Evolutionary conservation across 2,888 invertebrate genomes (phyloP).

Genomic region (Drosophila niveifrons): DNA sequence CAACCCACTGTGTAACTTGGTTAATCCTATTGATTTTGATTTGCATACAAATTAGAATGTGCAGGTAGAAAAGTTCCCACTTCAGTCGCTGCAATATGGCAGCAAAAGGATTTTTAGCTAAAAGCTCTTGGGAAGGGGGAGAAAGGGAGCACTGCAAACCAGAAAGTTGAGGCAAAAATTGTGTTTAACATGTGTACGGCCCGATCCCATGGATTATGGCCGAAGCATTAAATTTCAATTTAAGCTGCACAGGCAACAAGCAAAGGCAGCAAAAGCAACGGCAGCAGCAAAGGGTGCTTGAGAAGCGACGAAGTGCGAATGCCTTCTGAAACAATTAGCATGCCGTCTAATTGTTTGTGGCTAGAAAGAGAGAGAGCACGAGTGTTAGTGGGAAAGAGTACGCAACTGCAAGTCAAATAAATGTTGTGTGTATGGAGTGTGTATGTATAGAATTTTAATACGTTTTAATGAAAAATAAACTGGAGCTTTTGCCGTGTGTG

Average conservation of each 20-base stretch:
- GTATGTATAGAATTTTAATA: slow-evolving; percentile 57
- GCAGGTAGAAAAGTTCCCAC: slow-evolving; percentile 33
- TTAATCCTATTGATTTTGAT: slow-evolving; percentile 83
- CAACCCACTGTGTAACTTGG: slow-evolving; percentile 67
- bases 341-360: slow-evolving; percentile 70
- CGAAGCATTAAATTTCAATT: slow-evolving; percentile 81
- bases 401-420: slow-evolving; percentile 9
- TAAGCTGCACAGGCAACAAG: slow-evolving; percentile 63
- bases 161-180: slow-evolving; percentile 59
- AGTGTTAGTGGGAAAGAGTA: slow-evolving; percentile 2
- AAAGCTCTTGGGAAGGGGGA: slow-evolving; percentile 56
- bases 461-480: slow-evolving; percentile 75
- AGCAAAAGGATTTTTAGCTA: slow-evolving; percentile 61
- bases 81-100: slow-evolving; percentile 47
- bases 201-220: slow-evolving; percentile 73
- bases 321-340: slow-evolving; percentile 78
- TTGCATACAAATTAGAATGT: slow-evolving; percentile 78
- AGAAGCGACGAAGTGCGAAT: slow-evolving; percentile 78
- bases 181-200: slow-evolving; percentile 78
- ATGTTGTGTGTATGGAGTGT: slow-evolving; percentile 12
- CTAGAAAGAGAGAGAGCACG: slow-evolving; percentile 10
- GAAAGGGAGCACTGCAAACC: slow-evolving; percentile 25
- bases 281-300: slow-evolving; percentile 37
- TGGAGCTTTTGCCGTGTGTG: slow-evolving; percentile 43
- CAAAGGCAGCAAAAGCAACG: slow-evolving; percentile 1